Base-by-base conservation (phyloP, 2,888 invertebrate genomes). In the Drosophila monieri region DNA sequence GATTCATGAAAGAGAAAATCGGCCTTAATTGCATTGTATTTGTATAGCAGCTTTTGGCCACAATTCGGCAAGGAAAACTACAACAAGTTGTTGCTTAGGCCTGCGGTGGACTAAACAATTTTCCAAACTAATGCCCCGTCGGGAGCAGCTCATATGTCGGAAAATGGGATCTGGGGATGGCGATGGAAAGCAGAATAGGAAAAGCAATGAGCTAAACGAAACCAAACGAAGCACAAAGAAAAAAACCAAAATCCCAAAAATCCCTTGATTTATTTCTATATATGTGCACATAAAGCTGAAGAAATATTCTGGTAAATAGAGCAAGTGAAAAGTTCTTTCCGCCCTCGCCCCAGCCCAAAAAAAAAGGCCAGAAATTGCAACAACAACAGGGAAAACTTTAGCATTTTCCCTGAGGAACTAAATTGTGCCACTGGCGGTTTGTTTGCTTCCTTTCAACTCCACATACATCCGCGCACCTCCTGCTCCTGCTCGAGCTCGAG, bases 241-340 rank as follows among this genome's bases (percentile, higher is more conserved):
- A 61, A 48, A 74, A 83, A 73, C 75, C 74, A n/a, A 80, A 88
- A 88, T 86, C 85, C 85, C 77, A 77, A 76, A 84, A 85, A 85
- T 85, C 88, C 85, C 88, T 77, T 88, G 85, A 85, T 85, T 85
- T 85, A 85, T 85, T 88, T 78, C 78, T 76, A 79, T 62, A 75
- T 52, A 59, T 69, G 66, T 66, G 60, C 66, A 61, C 51, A 55
- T 46, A 35, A 54, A 32, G 25, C 46, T 32, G 8, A 6, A 41
- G 39, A 32, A 51, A 58, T 66, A 49, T 62, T 49, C 72, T 78
- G 72, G 88, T 87, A 81, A 81, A 85, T 81, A 78, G 88, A 81
- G 85, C 88, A 78, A 76, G 77, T 76, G 81, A 80, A 78, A 78
- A 78, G 77, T 77, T 70, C 41, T 59, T 30, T 10, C 43, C 35